Base-by-base conservation (phyloP, 1,140 invertebrate genomes). In the Idris sp. region DNA sequence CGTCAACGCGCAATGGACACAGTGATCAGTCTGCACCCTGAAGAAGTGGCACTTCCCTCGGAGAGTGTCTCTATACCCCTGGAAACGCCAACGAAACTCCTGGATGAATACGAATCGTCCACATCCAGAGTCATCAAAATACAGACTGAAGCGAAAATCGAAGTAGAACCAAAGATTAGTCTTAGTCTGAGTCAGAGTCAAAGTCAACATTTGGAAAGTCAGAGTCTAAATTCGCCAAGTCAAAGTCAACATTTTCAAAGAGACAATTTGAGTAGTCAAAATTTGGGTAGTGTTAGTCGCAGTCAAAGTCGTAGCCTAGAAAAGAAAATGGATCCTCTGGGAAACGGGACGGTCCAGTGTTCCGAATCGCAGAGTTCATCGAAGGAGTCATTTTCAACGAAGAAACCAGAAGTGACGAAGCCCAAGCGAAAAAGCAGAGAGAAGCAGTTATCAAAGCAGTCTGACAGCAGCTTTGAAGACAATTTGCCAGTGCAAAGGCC, bases 31-130 rank as follows among this genome's bases (percentile, higher is more conserved):
- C 61, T 71, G 1, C 67, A 76, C 16, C 41, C 71, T n/a, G 73
- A 69, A 10, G 85, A 86, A 22, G 77, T 80, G 4, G 81, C 83
- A 0, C 51, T 86, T 38, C 83, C 84, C 0, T 84, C 84, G 18
- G 85, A 87, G 48, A 86, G 81, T 46, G 80, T 85, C 0, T 83
- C 84, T 13, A 86, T 86, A 59, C 84, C 85, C 0, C n/a, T 85
- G 4, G 85, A 87, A 67, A 86, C 84, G 1, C 85, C 85, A 13
- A 85, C 82, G 13, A 84, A 86, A 19, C 8, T 86, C 2, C 13
- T 86, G 40, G 84, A 86, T 40, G 84, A 86, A 18, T 85, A 84
- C 51, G 84, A 86, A 10, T 75, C 74, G 0, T 79, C 78, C 0
- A 74, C 76, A 8, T 44, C 68, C 4, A 69, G 76, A 13, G 58